These are phyloP conservation scores for Azorinus chamasolen DNA, from an alignment of 2,888 invertebrate species.

Conservation along the genomic window DNA sequence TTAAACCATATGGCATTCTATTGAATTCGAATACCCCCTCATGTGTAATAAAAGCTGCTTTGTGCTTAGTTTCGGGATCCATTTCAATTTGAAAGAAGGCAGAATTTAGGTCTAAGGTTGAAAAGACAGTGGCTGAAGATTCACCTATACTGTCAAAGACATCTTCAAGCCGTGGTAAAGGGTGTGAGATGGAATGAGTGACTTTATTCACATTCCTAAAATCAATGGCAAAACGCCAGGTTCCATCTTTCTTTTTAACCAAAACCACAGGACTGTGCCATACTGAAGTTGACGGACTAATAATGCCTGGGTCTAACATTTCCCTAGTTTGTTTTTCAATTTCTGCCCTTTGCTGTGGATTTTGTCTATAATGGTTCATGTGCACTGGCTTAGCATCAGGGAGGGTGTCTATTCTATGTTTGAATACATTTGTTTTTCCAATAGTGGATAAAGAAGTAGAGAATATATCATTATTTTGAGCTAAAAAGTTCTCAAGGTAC, in stretches of 20 bases:
- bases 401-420: slow-evolving; percentile 47
- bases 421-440: slow-evolving; percentile 47
- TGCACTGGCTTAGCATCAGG: slow-evolving; percentile 44
- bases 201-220: slow-evolving; percentile 59
- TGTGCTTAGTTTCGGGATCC: slow-evolving; percentile 60
- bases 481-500: slow-evolving; percentile 23
- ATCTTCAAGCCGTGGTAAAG: slow-evolving; percentile 57
- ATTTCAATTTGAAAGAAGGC: slow-evolving; percentile 54
- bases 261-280: too few species aligned
- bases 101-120: slow-evolving; percentile 49
- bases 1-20: slow-evolving; percentile 55
- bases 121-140: slow-evolving; percentile 44
- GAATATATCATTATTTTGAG: slow-evolving; percentile 34
- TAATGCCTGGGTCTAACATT: too few species aligned
- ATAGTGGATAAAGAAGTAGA: slow-evolving; percentile 29
- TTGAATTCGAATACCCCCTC: too few species aligned
- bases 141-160: slow-evolving; percentile 54
- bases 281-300: too few species aligned
- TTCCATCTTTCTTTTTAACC: slow-evolving; percentile 49
- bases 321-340: slow-evolving; percentile 42
- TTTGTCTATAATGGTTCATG: too few species aligned
- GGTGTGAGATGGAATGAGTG: slow-evolving; percentile 60
- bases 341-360: slow-evolving; percentile 40
- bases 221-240: slow-evolving; percentile 59
- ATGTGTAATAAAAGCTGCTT: slow-evolving; percentile 58